A percentile compares a stretch with the other conserved stretches of the same genome.
phyloP scores from a whole-genome alignment of 1,140 invertebrate species.

The Melanaphis sacchari region DNA sequence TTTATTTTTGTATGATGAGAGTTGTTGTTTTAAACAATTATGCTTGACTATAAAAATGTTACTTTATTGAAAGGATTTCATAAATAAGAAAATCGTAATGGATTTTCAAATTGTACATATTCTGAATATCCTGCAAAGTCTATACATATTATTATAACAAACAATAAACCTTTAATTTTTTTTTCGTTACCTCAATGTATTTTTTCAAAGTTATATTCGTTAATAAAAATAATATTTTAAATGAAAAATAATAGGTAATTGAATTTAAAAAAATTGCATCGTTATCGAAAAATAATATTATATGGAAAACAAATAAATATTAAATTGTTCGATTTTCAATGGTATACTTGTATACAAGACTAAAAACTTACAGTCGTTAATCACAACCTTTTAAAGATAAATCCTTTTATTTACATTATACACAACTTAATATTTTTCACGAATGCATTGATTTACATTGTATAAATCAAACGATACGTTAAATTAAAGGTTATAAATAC shows the following conservation, averaged over 20 bases:
- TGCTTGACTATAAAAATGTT: background rate
- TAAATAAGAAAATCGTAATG: too few relatives aligned
- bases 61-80: background rate
- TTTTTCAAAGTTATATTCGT: background rate
- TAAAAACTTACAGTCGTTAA: too few relatives aligned
- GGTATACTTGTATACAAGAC: background rate
- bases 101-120: too few relatives aligned
- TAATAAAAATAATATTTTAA: background rate
- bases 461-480: background rate
- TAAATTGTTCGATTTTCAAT: background rate
- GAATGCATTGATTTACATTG: background rate
- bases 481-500: background rate
- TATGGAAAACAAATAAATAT: background rate
- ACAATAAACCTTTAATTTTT: too few relatives aligned
- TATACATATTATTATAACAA: too few relatives aligned
- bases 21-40: background rate
- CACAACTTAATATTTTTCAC: background rate
- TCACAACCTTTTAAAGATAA: background rate
- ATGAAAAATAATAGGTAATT: background rate
- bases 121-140: too few relatives aligned
- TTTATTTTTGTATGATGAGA: background rate
- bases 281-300: background rate
- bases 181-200: too few relatives aligned
- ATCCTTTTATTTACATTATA: background rate
- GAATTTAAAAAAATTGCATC: background rate